Percentiles rank a stretch among this genome's conserved stretches.
phyloP scores from a whole-genome alignment of 1,140 invertebrate genomes.

The Drosophila orosa region DNA sequence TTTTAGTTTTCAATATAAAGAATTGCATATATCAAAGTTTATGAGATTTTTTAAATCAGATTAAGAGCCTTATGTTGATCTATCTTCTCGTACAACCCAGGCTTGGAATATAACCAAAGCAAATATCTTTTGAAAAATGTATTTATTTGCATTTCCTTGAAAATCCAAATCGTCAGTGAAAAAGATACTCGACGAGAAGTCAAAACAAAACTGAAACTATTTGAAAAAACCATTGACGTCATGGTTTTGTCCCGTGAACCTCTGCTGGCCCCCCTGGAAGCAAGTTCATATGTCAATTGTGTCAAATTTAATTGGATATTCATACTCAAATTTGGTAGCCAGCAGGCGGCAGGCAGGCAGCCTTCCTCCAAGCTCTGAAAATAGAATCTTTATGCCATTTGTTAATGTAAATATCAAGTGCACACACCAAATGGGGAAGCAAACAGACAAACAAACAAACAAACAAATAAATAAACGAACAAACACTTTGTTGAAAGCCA shows the following conservation, averaged over 20 bases:
- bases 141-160: constrained; percentile 18
- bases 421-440: constrained; percentile 25
- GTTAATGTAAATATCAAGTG: constrained; percentile 38
- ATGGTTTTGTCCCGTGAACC: constrained; percentile 9
- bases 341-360: neutral
- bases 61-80: neutral
- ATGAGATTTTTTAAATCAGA: neutral
- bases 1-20: no score
- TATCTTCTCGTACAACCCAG: neutral
- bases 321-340: constrained; percentile 15
- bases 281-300: constrained; percentile 49
- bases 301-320: constrained; percentile 56
- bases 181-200: constrained; percentile 4
- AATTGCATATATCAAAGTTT: no score
- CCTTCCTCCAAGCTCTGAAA: constrained; percentile 32
- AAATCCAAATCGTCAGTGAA: constrained; percentile 1
- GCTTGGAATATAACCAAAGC: neutral
- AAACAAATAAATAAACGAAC: constrained; percentile 1
- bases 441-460: constrained; percentile 17
- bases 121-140: constrained; percentile 7
- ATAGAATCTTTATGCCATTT: constrained; percentile 28
- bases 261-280: neutral
- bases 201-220: constrained; percentile 15
- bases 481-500: constrained; percentile 20
- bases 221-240: constrained; percentile 23